These are phyloP conservation scores for Acrossocheilus fasciatus DNA, from an alignment of 2,797 vertebrate species.

Conservation along the genomic window DNA sequence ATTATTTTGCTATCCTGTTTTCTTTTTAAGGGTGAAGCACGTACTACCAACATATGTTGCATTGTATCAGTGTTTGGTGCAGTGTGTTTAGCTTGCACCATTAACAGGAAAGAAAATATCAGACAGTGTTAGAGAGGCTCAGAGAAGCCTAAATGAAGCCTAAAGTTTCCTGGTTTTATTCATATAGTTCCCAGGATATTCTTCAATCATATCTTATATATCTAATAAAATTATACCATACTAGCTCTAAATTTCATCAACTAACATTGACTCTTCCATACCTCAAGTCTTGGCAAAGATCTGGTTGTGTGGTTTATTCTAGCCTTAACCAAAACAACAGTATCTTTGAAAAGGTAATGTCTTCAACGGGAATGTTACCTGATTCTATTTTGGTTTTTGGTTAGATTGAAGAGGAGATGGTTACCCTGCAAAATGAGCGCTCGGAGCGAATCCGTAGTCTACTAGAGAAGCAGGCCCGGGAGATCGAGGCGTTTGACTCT, in stretches of 20 bases:
- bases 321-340: not conserved
- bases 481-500: conserved; percentile 98
- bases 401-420: conserved; percentile 99
- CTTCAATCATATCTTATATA: too few relatives aligned
- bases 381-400: conserved; percentile 31
- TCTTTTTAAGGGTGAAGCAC: not conserved
- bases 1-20: not conserved
- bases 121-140: not conserved
- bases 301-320: not conserved
- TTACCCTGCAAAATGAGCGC: conserved; percentile 94
- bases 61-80: not conserved
- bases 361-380: not conserved
- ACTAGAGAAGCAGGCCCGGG: conserved; percentile 95
- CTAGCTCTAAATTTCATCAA: not conserved
- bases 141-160: too few relatives aligned
- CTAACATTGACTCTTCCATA: not conserved
- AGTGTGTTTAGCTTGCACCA: not conserved
- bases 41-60: not conserved
- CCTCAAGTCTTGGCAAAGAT: not conserved
- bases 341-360: not conserved
- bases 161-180: too few relatives aligned
- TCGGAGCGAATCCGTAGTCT: conserved; percentile 96
- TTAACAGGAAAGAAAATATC: not conserved
- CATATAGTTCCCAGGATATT: too few relatives aligned
- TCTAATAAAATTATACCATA: too few relatives aligned